Percentiles rank a stretch among this genome's conserved stretches.
phyloP scores from a whole-genome alignment of 2,888 invertebrate genomes.

The Apoda limacodes region DNA sequence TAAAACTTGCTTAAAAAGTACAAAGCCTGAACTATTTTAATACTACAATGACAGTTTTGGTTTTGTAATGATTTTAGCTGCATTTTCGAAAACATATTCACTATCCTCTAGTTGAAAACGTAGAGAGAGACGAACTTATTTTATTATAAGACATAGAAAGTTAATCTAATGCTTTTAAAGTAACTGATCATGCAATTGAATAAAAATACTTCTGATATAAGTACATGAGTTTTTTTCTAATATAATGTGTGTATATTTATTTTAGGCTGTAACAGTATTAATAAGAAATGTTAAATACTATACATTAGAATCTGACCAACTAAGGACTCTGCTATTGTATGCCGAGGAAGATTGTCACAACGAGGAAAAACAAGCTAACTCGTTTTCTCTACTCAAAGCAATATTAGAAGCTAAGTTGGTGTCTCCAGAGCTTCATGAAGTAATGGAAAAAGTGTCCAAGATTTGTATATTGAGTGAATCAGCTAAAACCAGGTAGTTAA shows the following conservation, averaged over 20 bases:
- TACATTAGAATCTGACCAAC: slow-evolving; percentile 77
- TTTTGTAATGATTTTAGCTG: no score
- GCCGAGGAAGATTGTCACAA: slow-evolving; percentile 92
- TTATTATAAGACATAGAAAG: no score
- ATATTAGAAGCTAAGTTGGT: slow-evolving; percentile 82
- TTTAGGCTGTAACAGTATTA: slow-evolving; percentile 81
- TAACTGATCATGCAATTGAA: background rate
- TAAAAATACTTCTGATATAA: background rate
- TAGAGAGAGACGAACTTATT: no score
- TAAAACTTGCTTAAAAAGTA: no score
- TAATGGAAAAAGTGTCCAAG: slow-evolving; percentile 85
- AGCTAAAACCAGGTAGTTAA: slow-evolving; percentile 61
- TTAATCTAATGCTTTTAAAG: background rate
- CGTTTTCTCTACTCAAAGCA: slow-evolving; percentile 88
- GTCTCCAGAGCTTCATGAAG: slow-evolving; percentile 78
- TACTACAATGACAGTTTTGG: no score
- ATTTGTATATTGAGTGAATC: slow-evolving; percentile 83
- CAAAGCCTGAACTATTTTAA: no score
- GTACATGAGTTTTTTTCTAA: background rate
- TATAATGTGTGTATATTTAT: slow-evolving; percentile 21
- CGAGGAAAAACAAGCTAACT: slow-evolving; percentile 85
- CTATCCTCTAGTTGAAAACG: no score
- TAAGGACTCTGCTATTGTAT: slow-evolving; percentile 85
- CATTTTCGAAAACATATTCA: no score
- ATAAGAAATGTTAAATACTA: slow-evolving; percentile 83